phyloP scores from a whole-genome alignment of 2,113 vertebrate species.

The Channa maculata region DNA sequence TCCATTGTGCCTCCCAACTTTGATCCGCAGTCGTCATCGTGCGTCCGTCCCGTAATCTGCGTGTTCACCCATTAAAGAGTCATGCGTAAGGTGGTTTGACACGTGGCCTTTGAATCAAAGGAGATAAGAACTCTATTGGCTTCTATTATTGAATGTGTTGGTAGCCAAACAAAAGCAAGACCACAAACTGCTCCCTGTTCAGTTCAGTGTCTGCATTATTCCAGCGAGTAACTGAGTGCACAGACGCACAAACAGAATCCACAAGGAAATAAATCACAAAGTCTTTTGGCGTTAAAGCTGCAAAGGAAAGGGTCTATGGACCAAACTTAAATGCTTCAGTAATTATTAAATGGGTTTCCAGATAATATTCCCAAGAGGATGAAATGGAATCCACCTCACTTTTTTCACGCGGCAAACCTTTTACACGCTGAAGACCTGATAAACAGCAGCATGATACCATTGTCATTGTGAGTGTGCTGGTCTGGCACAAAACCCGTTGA shows the following conservation, averaged over 20 bases:
- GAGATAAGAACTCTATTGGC: constrained; percentile 60
- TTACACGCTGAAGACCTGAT: background rate
- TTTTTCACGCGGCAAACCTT: background rate
- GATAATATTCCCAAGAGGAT: too few relatives aligned
- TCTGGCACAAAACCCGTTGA: too few relatives aligned
- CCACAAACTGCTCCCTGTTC: background rate
- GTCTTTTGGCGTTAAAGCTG: too few relatives aligned
- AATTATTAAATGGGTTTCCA: too few relatives aligned
- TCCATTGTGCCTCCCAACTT: constrained; percentile 71
- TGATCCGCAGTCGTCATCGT: constrained; percentile 59
- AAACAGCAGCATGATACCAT: background rate
- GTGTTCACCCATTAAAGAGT: constrained; percentile 52
- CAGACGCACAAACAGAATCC: too few relatives aligned
- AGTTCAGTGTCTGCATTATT: too few relatives aligned
- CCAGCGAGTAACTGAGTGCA: too few relatives aligned
- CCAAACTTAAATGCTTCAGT: too few relatives aligned
- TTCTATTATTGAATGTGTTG: constrained; percentile 39
- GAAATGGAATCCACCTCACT: too few relatives aligned
- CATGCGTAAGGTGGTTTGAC: constrained; percentile 45
- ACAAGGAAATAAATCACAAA: too few relatives aligned
- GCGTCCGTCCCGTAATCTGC: constrained; percentile 61
- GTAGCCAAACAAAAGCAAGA: constrained; percentile 11
- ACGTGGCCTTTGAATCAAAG: constrained; percentile 44
- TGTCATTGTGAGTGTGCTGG: background rate
- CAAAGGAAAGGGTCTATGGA: too few relatives aligned